Evolutionary conservation across 2,113 vertebrate genomes (phyloP).

Genomic region (Cyanistes caeruleus): DNA sequence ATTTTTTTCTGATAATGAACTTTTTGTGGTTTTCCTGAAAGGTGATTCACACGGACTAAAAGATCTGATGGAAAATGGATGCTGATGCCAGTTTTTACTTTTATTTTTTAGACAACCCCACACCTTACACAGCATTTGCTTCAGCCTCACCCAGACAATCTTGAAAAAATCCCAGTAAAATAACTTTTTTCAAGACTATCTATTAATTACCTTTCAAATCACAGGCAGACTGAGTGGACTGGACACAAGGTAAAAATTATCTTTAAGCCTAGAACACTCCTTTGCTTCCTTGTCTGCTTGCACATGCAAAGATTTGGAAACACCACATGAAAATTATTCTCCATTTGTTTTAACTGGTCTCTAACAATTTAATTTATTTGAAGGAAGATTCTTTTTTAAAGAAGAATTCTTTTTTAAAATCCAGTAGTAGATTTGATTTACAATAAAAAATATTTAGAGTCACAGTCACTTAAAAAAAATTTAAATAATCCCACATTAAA

Average conservation of each 20-base stretch:
- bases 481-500: background rate
- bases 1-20: background rate
- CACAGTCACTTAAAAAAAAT: background rate
- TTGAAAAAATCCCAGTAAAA: background rate
- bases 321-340: background rate
- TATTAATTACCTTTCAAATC: background rate
- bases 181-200: background rate
- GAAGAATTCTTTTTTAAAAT: background rate
- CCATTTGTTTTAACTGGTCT: background rate
- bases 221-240: background rate
- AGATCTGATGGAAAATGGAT: background rate
- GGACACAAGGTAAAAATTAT: background rate
- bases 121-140: background rate
- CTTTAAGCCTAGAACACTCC: background rate
- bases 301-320: background rate
- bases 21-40: background rate
- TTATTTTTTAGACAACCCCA: background rate
- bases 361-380: background rate
- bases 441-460: background rate
- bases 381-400: background rate
- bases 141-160: background rate
- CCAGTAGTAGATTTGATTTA: background rate
- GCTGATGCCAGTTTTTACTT: background rate
- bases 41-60: accelerated
- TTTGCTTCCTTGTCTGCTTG: background rate